Base-by-base conservation (phyloP, 1,140 invertebrate species). In the Lanistes nyassanus region DNA sequence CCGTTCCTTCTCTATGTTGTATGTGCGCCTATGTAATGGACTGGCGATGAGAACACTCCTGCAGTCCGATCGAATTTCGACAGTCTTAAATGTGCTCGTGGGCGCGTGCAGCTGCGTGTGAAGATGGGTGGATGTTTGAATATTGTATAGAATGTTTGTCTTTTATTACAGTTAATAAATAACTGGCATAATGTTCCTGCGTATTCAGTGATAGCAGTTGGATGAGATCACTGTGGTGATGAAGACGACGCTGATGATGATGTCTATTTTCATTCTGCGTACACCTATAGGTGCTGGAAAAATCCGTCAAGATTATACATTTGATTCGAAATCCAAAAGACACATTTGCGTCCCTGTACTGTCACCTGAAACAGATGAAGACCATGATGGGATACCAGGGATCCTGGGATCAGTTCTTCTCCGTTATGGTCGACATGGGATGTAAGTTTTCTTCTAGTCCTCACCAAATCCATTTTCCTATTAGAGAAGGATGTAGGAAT, bases 301-400 rank as follows among this genome's bases (percentile, higher is more conserved):
- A 68, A 29, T 69, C 64, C 19, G 53, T 68, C 13, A 83, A 81
- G 69, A 75, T 81, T 31, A 69, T 82, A 6, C 68, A 80, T 42
- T 62, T 82, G 3, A 19, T 74, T 5, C 37, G 81, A 60, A 82
- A 82, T 70, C 79, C 79, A 7, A 82, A 82, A 53, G 79, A 80
- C 39, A 75, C 78, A 2, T 56, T 55, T 51, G 81, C 79, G 4
- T 82, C 81, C 0, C 37, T 76, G n/a, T 80, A 53, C 67, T 34
- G 4, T 69, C 47, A 55, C 67, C 42, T 55, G 23, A 55, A 31
- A 3, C 11, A 53, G 42, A 7, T 11, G 39, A 4, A 55, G 26
- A 16, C 6, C 2, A 4, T 3, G 21, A 69, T 69, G 47, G 0
- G 42, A 23, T 69, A 69, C 47, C 4, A 19, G 23, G 67, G 67